Evolutionary conservation across 2,888 invertebrate species (phyloP), one percentile per base, ranked within the genome.

Genomic region (Synergus umbraculus): DNA sequence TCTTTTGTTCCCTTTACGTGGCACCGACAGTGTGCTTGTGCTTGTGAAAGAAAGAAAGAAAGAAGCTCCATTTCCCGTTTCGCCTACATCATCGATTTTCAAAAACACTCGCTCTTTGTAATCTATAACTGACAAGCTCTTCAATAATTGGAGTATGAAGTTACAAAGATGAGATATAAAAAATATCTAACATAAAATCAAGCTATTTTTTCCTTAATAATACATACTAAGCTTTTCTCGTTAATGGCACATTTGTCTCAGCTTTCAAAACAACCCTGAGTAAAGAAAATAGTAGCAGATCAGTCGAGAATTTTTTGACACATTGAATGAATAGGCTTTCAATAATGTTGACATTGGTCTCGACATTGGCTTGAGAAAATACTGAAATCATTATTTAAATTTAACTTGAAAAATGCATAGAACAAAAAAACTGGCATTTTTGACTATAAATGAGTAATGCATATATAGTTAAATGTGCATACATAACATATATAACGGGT

Each of bases 181-280:
- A 22, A 37, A 22, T 4, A 37, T 49, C 15, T 15, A 8, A 13
- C 2, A 22, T 37, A 54, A 73, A 67, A 44, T 22, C 9, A 15
- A 37, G 29, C 49, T 29, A n/a, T 43, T 67, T 67, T 73, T 49
- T 49, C 69, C 15, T 73, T 49, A 73, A 73, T 12, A 54, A 73
- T 73, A 37, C 37, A 37, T 37, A 54, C n/a, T 37, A 67, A 18
- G 37, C 37, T 46, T 41, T 41, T 73, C n/a, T 73, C 10, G 37
- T 37, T 73, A 73, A 73, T 73, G 46, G 73, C 49, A 37, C 73
- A 73, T 73, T 73, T 54, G 54, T 73, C 73, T 73, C 15, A 8
- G 15, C 54, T n/a, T 54, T 73, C 73, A 73, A 73, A 73, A 73
- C 73, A 73, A 49, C 29, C 37, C 15, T 22, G 22, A 67, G 18